Conservation (phyloP, 2,888 invertebrate species). For the Tipula lateralis region DNA sequence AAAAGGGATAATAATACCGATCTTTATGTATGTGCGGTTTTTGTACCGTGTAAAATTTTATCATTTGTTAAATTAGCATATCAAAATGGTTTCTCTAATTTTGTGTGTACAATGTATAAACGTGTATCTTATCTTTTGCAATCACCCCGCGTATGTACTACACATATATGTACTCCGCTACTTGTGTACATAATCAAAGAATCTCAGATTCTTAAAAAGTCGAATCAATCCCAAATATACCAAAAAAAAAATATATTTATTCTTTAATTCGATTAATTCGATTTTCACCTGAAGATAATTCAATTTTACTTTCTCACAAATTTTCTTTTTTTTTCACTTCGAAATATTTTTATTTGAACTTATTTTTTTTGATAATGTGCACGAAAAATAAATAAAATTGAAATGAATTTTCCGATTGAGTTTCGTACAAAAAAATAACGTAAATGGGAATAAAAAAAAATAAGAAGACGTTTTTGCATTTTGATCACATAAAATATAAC, state of each 20-base stretch:
- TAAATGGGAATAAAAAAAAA: not conserved
- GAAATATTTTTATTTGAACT: not conserved
- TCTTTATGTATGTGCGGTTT: not conserved
- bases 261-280: not conserved
- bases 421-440: not conserved
- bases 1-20: not conserved
- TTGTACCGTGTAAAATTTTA: not conserved
- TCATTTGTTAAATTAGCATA: not conserved
- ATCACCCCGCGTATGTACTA: not conserved
- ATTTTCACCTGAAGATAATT: slow-evolving; percentile 15
- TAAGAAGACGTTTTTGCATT: not conserved
- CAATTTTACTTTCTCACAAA: slow-evolving; percentile 19
- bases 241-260: no score
- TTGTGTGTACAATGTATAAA: not conserved
- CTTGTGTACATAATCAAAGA: not conserved
- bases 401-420: not conserved
- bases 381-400: slow-evolving; percentile 11
- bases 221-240: not conserved
- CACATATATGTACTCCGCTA: not conserved
- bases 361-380: not conserved
- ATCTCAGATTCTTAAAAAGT: not conserved
- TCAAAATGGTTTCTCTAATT: not conserved
- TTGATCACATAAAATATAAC: slow-evolving; percentile 14
- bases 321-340: not conserved
- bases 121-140: not conserved